These are phyloP conservation scores for Drosophila parthenogenetica DNA, from an alignment of 2,888 invertebrate species.

Conservation along the genomic window DNA sequence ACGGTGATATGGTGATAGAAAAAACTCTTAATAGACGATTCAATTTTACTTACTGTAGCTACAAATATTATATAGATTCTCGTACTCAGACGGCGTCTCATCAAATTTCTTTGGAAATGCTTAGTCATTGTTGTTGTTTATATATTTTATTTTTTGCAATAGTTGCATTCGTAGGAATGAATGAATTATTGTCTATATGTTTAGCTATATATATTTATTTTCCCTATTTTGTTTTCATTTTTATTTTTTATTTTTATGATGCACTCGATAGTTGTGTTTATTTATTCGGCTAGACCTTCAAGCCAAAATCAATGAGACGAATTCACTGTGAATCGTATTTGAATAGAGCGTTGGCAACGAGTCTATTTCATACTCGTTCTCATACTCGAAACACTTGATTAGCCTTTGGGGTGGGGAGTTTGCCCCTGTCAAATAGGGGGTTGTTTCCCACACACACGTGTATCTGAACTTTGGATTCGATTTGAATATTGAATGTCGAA, in stretches of 20 bases:
- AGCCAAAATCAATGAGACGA: slow-evolving; percentile 12
- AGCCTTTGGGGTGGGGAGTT: background rate
- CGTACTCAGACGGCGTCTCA: slow-evolving; percentile 1
- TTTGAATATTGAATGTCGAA: background rate
- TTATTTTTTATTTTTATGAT: background rate
- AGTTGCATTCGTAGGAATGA: slow-evolving; percentile 40
- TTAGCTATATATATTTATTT: background rate
- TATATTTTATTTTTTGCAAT: slow-evolving; percentile 8
- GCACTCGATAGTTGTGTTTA: slow-evolving; percentile 8
- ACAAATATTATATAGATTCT: background rate
- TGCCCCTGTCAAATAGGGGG: background rate
- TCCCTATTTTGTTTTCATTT: background rate
- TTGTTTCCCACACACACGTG: background rate
- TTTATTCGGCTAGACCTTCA: slow-evolving; percentile 13
- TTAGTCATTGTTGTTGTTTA: slow-evolving; percentile 31
- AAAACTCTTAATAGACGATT: slow-evolving; percentile 19
- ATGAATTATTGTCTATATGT: slow-evolving; percentile 39
- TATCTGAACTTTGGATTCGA: slow-evolving; percentile 24
- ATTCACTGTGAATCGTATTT: slow-evolving; percentile 14
- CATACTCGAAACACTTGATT: background rate
- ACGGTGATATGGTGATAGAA: background rate
- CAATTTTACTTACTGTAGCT: background rate
- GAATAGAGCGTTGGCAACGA: background rate
- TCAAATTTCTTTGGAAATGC: slow-evolving; percentile 23
- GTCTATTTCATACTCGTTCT: background rate